Evolutionary conservation across 2,113 vertebrate genomes (phyloP), one percentile per base, ranked within the genome.

Genomic region (Romanogobio albipinnatus): DNA sequence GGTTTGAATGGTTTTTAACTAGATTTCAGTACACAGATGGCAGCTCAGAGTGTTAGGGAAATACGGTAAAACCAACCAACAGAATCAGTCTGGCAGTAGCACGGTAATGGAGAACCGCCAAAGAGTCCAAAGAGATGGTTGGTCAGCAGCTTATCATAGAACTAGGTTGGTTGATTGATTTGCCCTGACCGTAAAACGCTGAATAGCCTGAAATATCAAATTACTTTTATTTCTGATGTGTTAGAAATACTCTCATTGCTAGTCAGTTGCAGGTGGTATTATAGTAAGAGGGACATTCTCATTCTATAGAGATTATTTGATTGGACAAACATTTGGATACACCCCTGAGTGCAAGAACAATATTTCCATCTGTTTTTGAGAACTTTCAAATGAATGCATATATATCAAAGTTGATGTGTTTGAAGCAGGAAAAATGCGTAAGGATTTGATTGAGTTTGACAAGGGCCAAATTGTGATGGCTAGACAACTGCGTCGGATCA

Each of bases 11-110:
- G 5, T 45, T 45, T 61, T 45, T 62, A 62, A 45, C 58, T 62
- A 80, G 58, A 79, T 62, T 62, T 39, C 58, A 26, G n/a, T 43
- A 61, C 58, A 64, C 59, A 64, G 59, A 80, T 47, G 59, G 77
- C 39, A 64, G 76, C 76, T 79, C 33, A 6, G 62, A 45, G 77
- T 80, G 77, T 80, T 62, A 3, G 36, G 58, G 10, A 61, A 61
- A 61, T 61, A 62, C 11, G 62, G 39, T 62, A 64, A 62, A 79
- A 45, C 77, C 36, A 47, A 36, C 15, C 26, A 77, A 47, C 58
- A 45, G 76, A 61, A 62, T 62, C 36, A 45, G 13, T 79, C 13
- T 62, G 36, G 58, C 56, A 43, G 33, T 14, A n/a, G 53, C 36
- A 45, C 0, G 2, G 15, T 26, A n/a, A 45, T 62, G 56, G 76